Base-by-base conservation (phyloP, 2,113 vertebrate species). In the Zosterops japonicus region DNA sequence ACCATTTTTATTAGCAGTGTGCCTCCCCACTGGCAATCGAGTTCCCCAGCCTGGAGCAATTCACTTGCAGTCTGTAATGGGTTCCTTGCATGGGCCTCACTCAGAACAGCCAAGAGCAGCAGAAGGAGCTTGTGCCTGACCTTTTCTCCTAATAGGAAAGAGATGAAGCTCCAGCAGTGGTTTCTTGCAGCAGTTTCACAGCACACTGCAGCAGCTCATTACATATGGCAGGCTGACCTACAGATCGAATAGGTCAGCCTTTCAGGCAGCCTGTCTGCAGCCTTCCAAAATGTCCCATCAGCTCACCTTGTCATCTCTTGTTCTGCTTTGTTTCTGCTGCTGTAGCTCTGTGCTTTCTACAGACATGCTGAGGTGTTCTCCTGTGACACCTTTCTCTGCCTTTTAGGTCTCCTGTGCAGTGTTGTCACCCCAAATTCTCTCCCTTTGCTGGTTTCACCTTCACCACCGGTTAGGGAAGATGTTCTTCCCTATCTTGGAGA, bases 221-320 rank as follows among this genome's bases (percentile, higher is more conserved):
- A 89, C 74, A 63, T 74, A 63, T 93, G 95, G 94, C 92, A 97
- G 91, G 56, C 94, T 96, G 96, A 97, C 96, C 94, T 97, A 95
- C 68, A 61, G 91, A 83, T 60, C 4, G 22, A 94, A 89, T 76
- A 96, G 95, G 96, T 96, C 96, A 95, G 55, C 0, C 1, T 93
- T 89, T 72, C 82, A 87, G 85, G 91, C 85, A 95, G 33, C 95
- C 83, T 83, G 81, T 44, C 82, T 69, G 47, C 86, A 96, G 90
- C 93, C 92, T 80, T 92, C 92, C 69, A 90, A 41, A 87, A 69
- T 53, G 86, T 83, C 83, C 92, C 65, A 60, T 64, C 95, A 94
- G 16, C 79, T 84, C 71, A 44, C 17, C 57, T 39, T 93, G 94
- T 61, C 92, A 65, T 52, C 65, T 53, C 67, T 41, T 71, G 42